Evolutionary conservation across 2,888 invertebrate species (phyloP).

Genomic region (Cabera pusaria): DNA sequence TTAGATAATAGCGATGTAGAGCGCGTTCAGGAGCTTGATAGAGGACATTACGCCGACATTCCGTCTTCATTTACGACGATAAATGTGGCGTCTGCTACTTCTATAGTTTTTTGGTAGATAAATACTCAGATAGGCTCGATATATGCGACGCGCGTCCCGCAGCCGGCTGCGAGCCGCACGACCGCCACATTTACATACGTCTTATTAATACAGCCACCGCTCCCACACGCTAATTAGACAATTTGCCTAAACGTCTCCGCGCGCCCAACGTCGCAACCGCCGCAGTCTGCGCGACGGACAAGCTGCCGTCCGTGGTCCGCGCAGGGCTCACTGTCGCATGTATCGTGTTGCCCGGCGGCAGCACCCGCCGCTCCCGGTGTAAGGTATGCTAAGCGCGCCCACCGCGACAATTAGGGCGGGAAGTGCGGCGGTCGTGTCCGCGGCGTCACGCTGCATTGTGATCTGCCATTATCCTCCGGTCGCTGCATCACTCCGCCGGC

Average conservation of each 20-base stretch:
- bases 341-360: no score
- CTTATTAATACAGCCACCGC: constrained; percentile 55
- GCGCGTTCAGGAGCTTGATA: constrained; percentile 10
- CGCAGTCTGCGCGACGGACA: no score
- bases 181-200: constrained; percentile 54
- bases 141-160: constrained; percentile 38
- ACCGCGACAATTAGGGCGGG: constrained; percentile 72
- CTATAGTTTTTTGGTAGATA: no score
- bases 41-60: constrained; percentile 12
- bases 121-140: no score
- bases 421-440: constrained; percentile 45
- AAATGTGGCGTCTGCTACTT: constrained; percentile 43
- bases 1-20: constrained; percentile 19
- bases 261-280: constrained; percentile 14
- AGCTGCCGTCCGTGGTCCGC: constrained; percentile 19
- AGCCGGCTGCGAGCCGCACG: constrained; percentile 28
- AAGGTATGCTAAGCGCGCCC: constrained; percentile 74
- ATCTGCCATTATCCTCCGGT: constrained; percentile 60
- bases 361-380: constrained; percentile 55
- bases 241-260: constrained; percentile 58
- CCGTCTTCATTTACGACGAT: constrained; percentile 15
- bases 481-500: constrained; percentile 49
- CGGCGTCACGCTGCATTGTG: constrained; percentile 58
- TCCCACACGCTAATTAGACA: constrained; percentile 67
- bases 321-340: constrained; percentile 39